Conservation (phyloP, 2,113 vertebrate genomes). For the Pterocles gutturalis region DNA sequence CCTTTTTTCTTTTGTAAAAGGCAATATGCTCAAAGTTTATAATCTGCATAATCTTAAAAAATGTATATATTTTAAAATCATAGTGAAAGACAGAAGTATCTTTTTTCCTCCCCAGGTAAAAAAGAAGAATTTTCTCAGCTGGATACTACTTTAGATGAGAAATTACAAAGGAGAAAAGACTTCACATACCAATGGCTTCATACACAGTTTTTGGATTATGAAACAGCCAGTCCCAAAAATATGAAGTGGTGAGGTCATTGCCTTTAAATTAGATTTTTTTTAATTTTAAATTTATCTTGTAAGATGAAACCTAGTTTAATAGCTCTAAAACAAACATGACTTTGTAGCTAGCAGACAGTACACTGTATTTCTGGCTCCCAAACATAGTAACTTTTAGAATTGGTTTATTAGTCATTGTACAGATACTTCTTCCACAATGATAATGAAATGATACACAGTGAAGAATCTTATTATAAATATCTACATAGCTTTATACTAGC, state of each 20-base stretch:
- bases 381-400: not conserved
- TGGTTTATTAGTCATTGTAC: slow-evolving; percentile 19
- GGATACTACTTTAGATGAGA: slow-evolving; percentile 43
- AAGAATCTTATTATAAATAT: not conserved
- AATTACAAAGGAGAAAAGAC: slow-evolving; percentile 68
- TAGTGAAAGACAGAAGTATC: not conserved
- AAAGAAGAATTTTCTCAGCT: slow-evolving; percentile 53
- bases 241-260: slow-evolving; percentile 81
- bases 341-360: slow-evolving; percentile 44
- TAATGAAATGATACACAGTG: not conserved
- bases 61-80: not conserved
- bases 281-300: slow-evolving; percentile 57
- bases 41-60: not conserved
- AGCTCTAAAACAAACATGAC: slow-evolving; percentile 63
- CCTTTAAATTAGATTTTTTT: slow-evolving; percentile 70
- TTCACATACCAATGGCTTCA: slow-evolving; percentile 80
- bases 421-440: not conserved
- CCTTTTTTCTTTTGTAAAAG: not conserved
- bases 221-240: slow-evolving; percentile 65
- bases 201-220: slow-evolving; percentile 72
- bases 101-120: slow-evolving; percentile 75
- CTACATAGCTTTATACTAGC: not conserved
- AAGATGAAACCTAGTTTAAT: slow-evolving; percentile 71
- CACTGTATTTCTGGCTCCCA: not conserved
- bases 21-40: not conserved